A percentile compares a stretch with the other conserved stretches of the same genome.
Evolutionary conservation across 2,888 invertebrate species (phyloP).

Genomic region (Eugnorisma glareosa): DNA sequence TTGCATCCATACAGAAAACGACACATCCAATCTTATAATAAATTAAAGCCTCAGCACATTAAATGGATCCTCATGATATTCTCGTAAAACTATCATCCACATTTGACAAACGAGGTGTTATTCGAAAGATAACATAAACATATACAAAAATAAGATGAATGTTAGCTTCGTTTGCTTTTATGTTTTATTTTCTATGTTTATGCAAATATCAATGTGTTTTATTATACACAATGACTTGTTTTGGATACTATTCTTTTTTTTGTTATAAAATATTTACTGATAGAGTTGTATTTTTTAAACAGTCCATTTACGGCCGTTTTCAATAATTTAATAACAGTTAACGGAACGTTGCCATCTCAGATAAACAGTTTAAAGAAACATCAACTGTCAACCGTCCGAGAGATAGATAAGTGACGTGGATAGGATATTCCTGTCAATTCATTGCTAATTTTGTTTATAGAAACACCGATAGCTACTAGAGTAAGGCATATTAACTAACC

Average conservation of each 20-base stretch:
- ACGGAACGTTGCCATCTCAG: too few relatives aligned
- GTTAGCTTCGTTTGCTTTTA: constrained; percentile 31
- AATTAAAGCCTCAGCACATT: constrained; percentile 30
- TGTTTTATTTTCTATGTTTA: constrained; percentile 56
- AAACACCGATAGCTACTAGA: too few relatives aligned
- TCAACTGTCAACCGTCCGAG: too few relatives aligned
- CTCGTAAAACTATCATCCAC: constrained; percentile 57
- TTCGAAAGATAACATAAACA: constrained; percentile 32
- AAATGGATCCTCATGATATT: constrained; percentile 43
- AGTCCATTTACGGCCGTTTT: too few relatives aligned
- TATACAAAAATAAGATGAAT: constrained; percentile 53
- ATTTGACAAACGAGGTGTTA: constrained; percentile 63
- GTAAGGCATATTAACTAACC: too few relatives aligned
- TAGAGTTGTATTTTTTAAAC: background rate
- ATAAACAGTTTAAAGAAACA: too few relatives aligned
- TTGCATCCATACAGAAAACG: constrained; percentile 12
- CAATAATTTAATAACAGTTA: too few relatives aligned
- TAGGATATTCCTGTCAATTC: too few relatives aligned
- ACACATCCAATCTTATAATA: constrained; percentile 30
- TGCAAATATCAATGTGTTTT: constrained; percentile 50
- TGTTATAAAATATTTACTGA: background rate
- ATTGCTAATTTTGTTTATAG: too few relatives aligned
- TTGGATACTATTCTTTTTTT: constrained; percentile 8
- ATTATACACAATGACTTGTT: constrained; percentile 24
- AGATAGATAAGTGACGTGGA: too few relatives aligned